Conservation (phyloP, 2,113 vertebrate species). For the Daubentonia madagascariensis region DNA sequence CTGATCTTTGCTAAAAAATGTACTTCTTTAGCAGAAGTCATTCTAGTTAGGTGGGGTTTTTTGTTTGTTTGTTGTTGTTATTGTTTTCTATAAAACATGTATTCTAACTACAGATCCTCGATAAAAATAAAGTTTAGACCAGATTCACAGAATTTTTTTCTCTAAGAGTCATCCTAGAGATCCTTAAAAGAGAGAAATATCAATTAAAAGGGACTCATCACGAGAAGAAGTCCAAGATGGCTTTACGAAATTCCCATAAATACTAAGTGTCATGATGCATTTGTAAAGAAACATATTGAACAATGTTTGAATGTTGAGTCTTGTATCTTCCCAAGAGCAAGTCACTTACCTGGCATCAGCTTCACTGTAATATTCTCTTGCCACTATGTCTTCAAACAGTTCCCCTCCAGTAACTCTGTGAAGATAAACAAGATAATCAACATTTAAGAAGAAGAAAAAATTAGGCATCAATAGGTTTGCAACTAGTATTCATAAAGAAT, state of each 20-base stretch:
- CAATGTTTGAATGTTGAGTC: neutral
- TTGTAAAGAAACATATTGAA: neutral
- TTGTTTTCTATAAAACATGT: neutral
- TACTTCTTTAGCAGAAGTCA: neutral
- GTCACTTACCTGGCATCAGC: conserved; percentile 87
- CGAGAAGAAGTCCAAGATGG: neutral
- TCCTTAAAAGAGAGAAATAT: neutral
- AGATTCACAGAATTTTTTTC: neutral
- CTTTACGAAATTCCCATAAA: neutral
- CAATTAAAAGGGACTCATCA: neutral
- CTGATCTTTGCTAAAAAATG: neutral
- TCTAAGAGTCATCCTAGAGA: neutral
- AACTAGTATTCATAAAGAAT: neutral
- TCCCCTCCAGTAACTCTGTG: conserved; percentile 86
- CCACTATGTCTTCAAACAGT: conserved; percentile 90
- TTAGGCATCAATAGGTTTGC: neutral
- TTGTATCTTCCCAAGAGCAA: neutral
- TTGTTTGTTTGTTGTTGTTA: neutral
- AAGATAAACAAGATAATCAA: neutral
- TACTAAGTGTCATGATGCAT: neutral
- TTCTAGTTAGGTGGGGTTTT: neutral
- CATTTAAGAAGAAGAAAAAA: neutral
- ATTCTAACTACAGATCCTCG: neutral
- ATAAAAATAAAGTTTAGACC: neutral
- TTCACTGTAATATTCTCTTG: conserved; percentile 90